These are phyloP conservation scores for Phenacoccus solenopsis DNA, from an alignment of 1,140 invertebrate genomes.

Conservation along the genomic window DNA sequence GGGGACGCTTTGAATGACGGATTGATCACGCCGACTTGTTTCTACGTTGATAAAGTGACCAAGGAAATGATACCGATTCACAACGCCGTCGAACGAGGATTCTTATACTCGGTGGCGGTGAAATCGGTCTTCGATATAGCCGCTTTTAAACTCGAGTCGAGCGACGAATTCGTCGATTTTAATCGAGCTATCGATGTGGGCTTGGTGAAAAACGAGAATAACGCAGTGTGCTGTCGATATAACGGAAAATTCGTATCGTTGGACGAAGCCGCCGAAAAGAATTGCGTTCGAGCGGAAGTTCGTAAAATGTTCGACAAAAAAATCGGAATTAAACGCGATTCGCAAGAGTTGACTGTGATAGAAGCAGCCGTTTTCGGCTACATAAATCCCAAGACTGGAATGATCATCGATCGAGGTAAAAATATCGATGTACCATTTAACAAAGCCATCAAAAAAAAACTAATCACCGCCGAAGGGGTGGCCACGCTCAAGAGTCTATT, in stretches of 20 bases:
- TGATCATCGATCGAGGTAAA: conserved; percentile 63
- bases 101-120: conserved; percentile 75
- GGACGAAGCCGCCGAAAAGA: conserved; percentile 42
- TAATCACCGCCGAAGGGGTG: conserved; percentile 75
- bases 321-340: conserved; percentile 51
- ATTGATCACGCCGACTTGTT: conserved; percentile 58
- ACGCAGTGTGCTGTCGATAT: neutral
- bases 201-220: conserved; percentile 53
- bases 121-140: conserved; percentile 86
- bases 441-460: conserved; percentile 67
- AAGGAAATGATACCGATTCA: conserved; percentile 52
- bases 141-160: conserved; percentile 72
- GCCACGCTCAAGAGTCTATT: conserved; percentile 66
- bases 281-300: conserved; percentile 58
- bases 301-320: conserved; percentile 69
- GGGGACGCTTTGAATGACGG: conserved; percentile 66
- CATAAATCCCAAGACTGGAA: conserved; percentile 73
- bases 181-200: conserved; percentile 71
- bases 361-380: conserved; percentile 71
- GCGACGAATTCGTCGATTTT: conserved; percentile 66
- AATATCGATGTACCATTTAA: conserved; percentile 67
- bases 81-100: conserved; percentile 71
- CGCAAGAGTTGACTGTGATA: conserved; percentile 63
- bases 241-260: conserved; percentile 53
- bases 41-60: conserved; percentile 56